Evolutionary conservation across 92 coral and sea anemone genomes (phyloP).

Genomic region (Actinostola sp.): DNA sequence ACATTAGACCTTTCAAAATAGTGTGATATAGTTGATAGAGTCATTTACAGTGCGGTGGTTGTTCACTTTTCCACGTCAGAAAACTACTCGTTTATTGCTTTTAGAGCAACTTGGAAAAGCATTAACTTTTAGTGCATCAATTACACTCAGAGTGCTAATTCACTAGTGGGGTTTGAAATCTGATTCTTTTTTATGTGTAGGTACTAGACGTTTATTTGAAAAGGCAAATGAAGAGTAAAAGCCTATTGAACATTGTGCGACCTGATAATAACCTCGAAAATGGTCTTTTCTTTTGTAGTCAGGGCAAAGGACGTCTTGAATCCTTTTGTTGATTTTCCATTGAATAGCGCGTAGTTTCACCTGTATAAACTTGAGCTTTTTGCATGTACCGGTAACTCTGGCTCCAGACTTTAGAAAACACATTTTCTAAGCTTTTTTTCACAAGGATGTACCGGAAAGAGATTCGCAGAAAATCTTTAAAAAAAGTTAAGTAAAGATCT

Average conservation of each 20-base stretch:
- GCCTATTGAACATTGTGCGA: too few relatives aligned
- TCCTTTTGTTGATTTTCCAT: background rate
- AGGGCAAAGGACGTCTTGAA: background rate
- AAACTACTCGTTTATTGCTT: background rate
- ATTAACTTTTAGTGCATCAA: background rate
- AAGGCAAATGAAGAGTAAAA: too few relatives aligned
- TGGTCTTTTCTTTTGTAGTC: background rate
- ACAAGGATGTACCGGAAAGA: too few relatives aligned
- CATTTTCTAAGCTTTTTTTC: too few relatives aligned
- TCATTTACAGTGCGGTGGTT: background rate
- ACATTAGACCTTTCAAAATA: conserved; percentile 10
- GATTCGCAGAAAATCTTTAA: too few relatives aligned
- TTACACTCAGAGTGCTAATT: background rate
- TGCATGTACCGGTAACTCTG: background rate
- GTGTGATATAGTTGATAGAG: background rate
- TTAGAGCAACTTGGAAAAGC: background rate
- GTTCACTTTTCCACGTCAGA: too few relatives aligned
- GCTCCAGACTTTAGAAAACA: too few relatives aligned
- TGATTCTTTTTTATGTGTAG: background rate
- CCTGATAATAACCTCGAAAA: background rate
- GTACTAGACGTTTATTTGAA: background rate
- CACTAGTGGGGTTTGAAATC: background rate
- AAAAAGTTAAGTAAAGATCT: too few relatives aligned
- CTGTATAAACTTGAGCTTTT: conserved; percentile 2
- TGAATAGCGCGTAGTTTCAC: background rate